phyloP scores from a whole-genome alignment of 1,140 invertebrate genomes.

The Calosoma granatense region DNA sequence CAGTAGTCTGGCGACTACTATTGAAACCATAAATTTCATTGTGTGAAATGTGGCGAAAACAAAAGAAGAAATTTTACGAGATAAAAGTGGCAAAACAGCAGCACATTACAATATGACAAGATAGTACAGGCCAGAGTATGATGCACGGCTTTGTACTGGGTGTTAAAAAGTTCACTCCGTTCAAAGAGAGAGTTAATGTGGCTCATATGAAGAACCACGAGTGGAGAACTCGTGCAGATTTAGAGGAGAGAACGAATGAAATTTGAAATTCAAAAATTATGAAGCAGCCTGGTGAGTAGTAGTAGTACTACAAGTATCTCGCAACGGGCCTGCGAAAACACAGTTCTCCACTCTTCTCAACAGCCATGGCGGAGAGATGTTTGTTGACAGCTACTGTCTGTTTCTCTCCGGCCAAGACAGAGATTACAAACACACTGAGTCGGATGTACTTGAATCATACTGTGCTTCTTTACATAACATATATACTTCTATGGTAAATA shows the following conservation, averaged over 20 bases:
- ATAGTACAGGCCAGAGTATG: not conserved
- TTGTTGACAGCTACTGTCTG: too few species aligned
- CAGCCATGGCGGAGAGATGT: too few species aligned
- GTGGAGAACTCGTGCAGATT: not conserved
- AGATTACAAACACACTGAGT: too few species aligned
- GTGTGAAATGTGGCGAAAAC: constrained; percentile 8
- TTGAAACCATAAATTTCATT: constrained; percentile 8
- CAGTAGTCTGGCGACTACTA: too few species aligned
- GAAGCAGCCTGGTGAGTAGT: not conserved
- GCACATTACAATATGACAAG: constrained; percentile 9
- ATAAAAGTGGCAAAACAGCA: constrained; percentile 3
- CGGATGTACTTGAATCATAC: too few species aligned
- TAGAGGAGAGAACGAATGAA: not conserved
- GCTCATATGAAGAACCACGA: constrained; percentile 6
- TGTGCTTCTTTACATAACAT: too few species aligned
- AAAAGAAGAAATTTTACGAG: constrained; percentile 8
- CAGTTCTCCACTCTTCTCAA: not conserved
- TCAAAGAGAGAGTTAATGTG: constrained; percentile 7
- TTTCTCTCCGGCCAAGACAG: too few species aligned
- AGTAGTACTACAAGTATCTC: too few species aligned
- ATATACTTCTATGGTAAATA: too few species aligned
- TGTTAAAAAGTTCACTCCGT: not conserved
- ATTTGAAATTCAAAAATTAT: constrained; percentile 8
- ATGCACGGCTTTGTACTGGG: not conserved
- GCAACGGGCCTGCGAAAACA: not conserved